phyloP scores from a whole-genome alignment of 2,113 vertebrate genomes.

The rabbit (Oryctolagus cuniculus) region mOryCun1.1 NC_091432.1:74556001-74556500 shows the following conservation, averaged over 20 bases:
- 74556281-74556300: neutral
- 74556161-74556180: neutral
- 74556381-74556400: neutral
- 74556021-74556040: neutral
- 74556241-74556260: neutral
- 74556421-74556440: no score
- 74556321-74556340: neutral
- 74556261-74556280: constrained; percentile 15
- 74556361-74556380: neutral
- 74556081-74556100: neutral
- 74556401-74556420: neutral
- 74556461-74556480: neutral
- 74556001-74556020: neutral
- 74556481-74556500: neutral
- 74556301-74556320: neutral
- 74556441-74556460: neutral
- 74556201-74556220: neutral
- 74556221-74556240: neutral
- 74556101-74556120: neutral
- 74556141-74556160: neutral
- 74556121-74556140: neutral
- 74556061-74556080: neutral
- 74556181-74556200: neutral
- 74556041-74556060: neutral
- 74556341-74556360: neutral